Evolutionary conservation across 53 echinoderm and acorn worm genomes (phyloP).

Genomic region (Temnopleurus reevesii): DNA sequence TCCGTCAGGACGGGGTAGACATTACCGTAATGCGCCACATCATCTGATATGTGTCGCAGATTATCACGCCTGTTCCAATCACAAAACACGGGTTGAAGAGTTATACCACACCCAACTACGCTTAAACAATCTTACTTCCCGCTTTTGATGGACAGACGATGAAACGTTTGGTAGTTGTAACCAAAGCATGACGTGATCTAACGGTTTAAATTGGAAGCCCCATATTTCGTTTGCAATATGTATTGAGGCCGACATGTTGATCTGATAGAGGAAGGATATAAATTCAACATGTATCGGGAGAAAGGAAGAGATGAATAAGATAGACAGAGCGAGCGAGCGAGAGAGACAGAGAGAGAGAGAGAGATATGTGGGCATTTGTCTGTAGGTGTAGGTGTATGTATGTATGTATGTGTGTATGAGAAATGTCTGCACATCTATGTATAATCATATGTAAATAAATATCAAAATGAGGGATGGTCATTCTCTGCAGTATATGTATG

Average conservation of each 20-base stretch:
- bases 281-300: not conserved
- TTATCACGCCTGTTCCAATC: not conserved
- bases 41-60: not conserved
- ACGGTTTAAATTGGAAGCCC: conserved; percentile 9
- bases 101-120: not conserved
- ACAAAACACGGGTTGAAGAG: not conserved
- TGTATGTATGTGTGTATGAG: no score
- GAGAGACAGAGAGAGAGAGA: no score
- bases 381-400: no score
- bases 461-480: no score
- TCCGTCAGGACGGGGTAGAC: not conserved
- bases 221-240: conserved; percentile 2
- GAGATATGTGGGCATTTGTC: no score
- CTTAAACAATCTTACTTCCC: not conserved
- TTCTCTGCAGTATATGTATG: no score
- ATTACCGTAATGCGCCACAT: not conserved
- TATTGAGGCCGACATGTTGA: not conserved
- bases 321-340: no score
- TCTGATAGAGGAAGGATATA: not conserved
- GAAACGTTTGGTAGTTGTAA: conserved; percentile 14
- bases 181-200: not conserved
- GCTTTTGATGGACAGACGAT: not conserved
- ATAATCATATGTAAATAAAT: no score
- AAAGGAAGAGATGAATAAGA: not conserved
- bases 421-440: no score